Evolutionary conservation across 2,113 vertebrate species (phyloP), one percentile per base, ranked within the genome.

Genomic region (Hydrolagus affinis): DNA sequence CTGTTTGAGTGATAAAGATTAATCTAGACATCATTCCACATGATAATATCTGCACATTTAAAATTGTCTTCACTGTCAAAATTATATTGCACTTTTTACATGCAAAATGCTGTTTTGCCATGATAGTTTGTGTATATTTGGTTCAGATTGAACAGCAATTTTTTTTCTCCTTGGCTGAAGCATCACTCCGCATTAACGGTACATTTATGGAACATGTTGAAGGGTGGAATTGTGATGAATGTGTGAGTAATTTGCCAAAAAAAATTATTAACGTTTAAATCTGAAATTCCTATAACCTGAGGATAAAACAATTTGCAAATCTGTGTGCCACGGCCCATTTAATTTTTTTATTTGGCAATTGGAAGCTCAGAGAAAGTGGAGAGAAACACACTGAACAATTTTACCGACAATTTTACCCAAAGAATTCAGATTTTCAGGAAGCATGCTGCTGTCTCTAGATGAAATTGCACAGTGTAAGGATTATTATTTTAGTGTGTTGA

Each of bases 261-360:
- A n/a, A n/a, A n/a, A 59, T 78, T 59, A 78, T 23, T 44, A 44
- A 44, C 44, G 44, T 44, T 44, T 44, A 44, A 44, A 44, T 44
- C 44, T 44, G 44, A 44, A 44, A 44, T 44, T 44, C 44, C 44
- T 60, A 4, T 23, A 60, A 60, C n/a, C 9, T 25, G 56, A 21
- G 60, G 57, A 78, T 60, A 60, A 78, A 78, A 78, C 21, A 14
- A 78, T 59, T 59, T 77, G 4, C 25, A 78, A 78, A 78, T 23
- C 21, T 1, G 57, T 60, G 8, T 7, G 8, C 25, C 6, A 11
- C 21, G 59, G 56, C 21, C 23, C 1, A 59, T 77, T 77, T 77
- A 77, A 59, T 15, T 59, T 12, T n/a, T 60, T 77, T 21, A 77
- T 59, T 59, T 44, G 59, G 3, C 11, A 59, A 74, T 32, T 28